Percentiles rank a stretch among this genome's conserved stretches.
Evolutionary conservation across 2,797 vertebrate species (phyloP).

Genomic region (Acomys russatus): DNA sequence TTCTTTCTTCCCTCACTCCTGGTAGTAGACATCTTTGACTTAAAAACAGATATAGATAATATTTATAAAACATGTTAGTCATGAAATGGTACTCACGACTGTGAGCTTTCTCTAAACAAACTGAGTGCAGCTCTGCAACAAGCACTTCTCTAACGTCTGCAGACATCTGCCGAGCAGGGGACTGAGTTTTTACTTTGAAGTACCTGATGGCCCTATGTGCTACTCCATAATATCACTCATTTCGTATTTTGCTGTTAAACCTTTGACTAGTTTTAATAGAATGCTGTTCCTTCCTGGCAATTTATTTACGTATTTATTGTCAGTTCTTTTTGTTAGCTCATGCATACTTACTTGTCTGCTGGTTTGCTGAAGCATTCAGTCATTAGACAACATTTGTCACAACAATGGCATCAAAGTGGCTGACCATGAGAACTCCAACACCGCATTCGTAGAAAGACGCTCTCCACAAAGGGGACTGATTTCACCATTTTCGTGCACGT

Average conservation of each 20-base stretch:
- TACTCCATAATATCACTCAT: not conserved
- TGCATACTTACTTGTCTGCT: not conserved
- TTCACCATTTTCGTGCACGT: not conserved
- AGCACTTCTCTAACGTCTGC: not conserved
- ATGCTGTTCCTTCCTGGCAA: not conserved
- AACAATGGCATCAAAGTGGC: not conserved
- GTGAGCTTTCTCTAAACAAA: conserved; percentile 29
- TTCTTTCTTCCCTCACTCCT: not conserved
- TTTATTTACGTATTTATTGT: not conserved
- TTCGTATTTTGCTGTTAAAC: not conserved
- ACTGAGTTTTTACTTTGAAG: not conserved
- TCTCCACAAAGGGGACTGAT: not conserved
- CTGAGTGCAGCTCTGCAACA: not conserved
- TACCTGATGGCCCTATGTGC: not conserved
- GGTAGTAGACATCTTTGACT: not conserved
- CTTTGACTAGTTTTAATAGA: not conserved
- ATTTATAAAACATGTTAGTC: not conserved
- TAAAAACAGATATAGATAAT: conserved; percentile 43
- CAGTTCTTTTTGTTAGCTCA: not conserved
- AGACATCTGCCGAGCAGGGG: not conserved
- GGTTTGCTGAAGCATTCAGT: not conserved
- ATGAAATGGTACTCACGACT: not conserved
- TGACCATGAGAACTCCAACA: not conserved
- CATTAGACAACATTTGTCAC: not conserved
- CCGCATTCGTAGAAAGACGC: not conserved